Base-by-base conservation (phyloP, 2,113 vertebrate genomes). In the Scatophagus argus region DNA sequence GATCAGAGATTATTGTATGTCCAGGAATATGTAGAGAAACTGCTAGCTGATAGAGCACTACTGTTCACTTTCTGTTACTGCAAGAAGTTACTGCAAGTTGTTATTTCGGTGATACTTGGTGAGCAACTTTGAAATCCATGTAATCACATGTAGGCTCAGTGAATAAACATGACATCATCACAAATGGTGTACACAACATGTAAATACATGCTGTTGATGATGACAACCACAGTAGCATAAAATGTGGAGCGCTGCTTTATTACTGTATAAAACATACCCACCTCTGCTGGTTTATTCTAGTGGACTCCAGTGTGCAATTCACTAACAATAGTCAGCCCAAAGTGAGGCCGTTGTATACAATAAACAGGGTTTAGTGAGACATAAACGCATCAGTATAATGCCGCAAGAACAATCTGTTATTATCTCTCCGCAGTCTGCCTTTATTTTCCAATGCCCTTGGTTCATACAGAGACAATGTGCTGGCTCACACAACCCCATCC, bases 211-310 rank as follows among this genome's bases (percentile, higher is more conserved):
- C 66, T 70, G 64, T 36, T 76, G 51, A 49, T 61, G 31, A 65
- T 51, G 60, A 81, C 73, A 83, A 66, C 56, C 65, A 72, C 74
- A 52, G 51, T 46, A 81, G 80, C 88, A 91, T 85, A 66, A 89
- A 93, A 94, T 92, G 92, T 92, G 91, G 92, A 94, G 93, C 91
- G 38, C 91, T 93, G 93, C 87, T 93, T 93, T 93, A 92, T 92
- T 90, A 80, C 80, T 70, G 64, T 52, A 73, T 84, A 79, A 79
- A 79, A 84, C 49, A 60, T 39, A 17, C 81, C 83, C 80, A 68
- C 71, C 83, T 69, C 76, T 68, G 74, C 80, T 58, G 79, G 66
- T 75, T 77, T 36, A 36, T 87, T 86, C 77, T 58, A 68, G 78
- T 31, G 75, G 75, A 77, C 74, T 82, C 83, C 64, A 55, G 60